phyloP scores from a whole-genome alignment of 2,797 vertebrate genomes.

The Alauda arvensis region DNA sequence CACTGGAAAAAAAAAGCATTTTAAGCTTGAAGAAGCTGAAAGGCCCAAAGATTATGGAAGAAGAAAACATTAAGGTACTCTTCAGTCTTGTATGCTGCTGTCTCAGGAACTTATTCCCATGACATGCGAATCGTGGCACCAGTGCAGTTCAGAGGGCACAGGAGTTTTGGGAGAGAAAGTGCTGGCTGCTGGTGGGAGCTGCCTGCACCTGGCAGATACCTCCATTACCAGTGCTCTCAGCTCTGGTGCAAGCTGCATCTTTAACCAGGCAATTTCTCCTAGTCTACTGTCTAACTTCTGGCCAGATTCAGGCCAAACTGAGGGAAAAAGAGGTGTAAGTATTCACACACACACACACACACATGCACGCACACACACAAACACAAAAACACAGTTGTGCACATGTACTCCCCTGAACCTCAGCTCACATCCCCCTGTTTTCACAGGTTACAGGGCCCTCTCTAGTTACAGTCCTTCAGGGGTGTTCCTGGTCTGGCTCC shows the following conservation, averaged over 20 bases:
- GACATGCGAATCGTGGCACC: accelerated
- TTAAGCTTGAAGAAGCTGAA: background rate
- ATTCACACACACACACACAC: background rate
- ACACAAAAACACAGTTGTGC: too few relatives aligned
- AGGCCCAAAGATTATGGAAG: background rate
- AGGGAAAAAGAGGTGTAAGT: background rate
- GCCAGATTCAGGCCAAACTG: background rate
- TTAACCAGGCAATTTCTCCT: background rate
- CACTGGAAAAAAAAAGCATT: background rate
- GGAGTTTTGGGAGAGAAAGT: background rate
- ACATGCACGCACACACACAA: background rate
- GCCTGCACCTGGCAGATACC: background rate
- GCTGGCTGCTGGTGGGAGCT: background rate
- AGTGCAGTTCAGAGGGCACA: accelerated
- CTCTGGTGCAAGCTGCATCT: too few relatives aligned
- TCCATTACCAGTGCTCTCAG: background rate
- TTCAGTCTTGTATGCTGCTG: background rate
- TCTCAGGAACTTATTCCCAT: background rate
- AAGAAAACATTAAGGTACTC: background rate
- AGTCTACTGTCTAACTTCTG: background rate
- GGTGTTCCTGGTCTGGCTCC: accelerated
- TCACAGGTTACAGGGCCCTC: background rate
- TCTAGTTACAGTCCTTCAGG: too few relatives aligned
- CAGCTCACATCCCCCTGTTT: background rate
- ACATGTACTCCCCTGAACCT: accelerated